Evolutionary conservation across 2,797 vertebrate species (phyloP), one percentile per base, ranked within the genome.

Genomic region (Semaprochilodus insignis): DNA sequence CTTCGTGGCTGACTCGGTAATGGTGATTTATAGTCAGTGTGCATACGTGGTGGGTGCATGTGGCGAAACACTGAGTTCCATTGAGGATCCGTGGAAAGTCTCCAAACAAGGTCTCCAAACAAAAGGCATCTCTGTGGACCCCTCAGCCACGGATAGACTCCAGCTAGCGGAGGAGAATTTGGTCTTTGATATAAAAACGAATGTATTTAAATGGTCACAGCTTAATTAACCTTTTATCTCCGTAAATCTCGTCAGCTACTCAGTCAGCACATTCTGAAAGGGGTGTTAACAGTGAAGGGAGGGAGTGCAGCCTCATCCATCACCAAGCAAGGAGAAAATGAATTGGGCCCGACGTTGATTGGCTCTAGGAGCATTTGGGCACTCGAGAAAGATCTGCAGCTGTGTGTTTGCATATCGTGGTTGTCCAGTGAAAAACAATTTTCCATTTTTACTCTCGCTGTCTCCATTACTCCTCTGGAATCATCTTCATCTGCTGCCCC

Each of bases 11-110:
- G 23, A 74, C 25, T 73, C 72, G 11, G 15, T 74, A 74, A 74
- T 74, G 54, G 72, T 74, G 72, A 74, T 74, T 74, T 74, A 74
- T 74, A 57, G 54, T 57, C 72, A n/a, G 25, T 1, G 52, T 57
- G 72, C 27, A 7, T 73, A 54, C 17, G 51, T 8, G 71, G 25
- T 8, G 23, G 23, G 14, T 6, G 21, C n/a, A 51, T 48, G 69
- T 51, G 69, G 67, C 11, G 44, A 63, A n/a, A 71, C 44, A 13
- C 19, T 19, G 19, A 44, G 66, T 21, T 57, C 52, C 31, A 21
- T 57, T 21, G 14, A 34, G 72, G 25, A 23, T 54, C 34, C 3
- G 5, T 25, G n/a, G 48, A 55, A 52, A n/a, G 44, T 51, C 44
- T 25, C 21, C 6, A 4, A 13, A 48, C 25, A 44, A 44, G 63